Evolutionary conservation across 2,888 invertebrate genomes (phyloP), one percentile per base, ranked within the genome.

Genomic region (Lycophotia porphyrea): DNA sequence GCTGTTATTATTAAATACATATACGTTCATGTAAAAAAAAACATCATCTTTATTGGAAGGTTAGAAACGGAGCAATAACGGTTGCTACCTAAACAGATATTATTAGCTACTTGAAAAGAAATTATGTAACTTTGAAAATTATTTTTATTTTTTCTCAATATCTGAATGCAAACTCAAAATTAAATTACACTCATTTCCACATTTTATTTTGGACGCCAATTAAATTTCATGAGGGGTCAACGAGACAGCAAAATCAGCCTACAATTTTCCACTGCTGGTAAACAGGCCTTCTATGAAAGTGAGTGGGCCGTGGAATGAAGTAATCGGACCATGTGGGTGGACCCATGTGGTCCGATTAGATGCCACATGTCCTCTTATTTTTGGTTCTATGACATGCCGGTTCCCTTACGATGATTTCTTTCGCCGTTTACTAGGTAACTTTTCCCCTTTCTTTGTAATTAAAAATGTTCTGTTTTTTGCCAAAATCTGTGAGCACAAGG

Each of bases 1-100:
- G 74, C 34, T 73, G 64, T 65, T 80, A 58, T 71, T 71, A 73
- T 55, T 72, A 64, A 64, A 77, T 64, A 64, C 27, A 31, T 65
- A 39, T 69, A 27, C 15, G 18, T 47, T 52, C 44, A 58, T 49
- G 60, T 18, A 67, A 77, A 76, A 71, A 52, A 76, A 61, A 70
- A 70, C 24, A 76, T 49, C 24, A n/a, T 42, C 27, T 58, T 64
- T 75, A 81, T 76, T 81, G 47, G 15, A 63, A 47, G 76, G 36
- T 67, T 81, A 63, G n/a, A 55, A 55, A 63, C 61, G 18, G 52
- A 44, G 34, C 61, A 74, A 58, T 78, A 70, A 36, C 15, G 60
- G 7, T 47, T 49, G 47, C 76, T 61, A 42, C 27, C 47, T 27
- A 65, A 65, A 80, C 65, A 44, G 61, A 55, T 64, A 47, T 63